These are phyloP conservation scores for Eupithecia subumbrata DNA, from an alignment of 2,888 invertebrate species.

Conservation along the genomic window DNA sequence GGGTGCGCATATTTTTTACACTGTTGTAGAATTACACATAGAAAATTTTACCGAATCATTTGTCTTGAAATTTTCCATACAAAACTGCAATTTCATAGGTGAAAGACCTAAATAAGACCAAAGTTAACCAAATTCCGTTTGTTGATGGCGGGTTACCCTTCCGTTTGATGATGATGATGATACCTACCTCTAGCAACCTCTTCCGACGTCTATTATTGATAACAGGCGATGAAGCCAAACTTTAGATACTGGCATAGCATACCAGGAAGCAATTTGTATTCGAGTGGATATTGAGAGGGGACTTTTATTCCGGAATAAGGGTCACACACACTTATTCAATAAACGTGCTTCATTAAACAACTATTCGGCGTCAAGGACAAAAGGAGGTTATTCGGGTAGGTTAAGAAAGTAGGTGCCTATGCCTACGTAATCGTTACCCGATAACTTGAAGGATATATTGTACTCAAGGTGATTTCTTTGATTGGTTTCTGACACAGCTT, in stretches of 20 bases:
- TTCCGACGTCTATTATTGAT: too few species aligned
- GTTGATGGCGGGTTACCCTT: not conserved
- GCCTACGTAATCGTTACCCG: not conserved
- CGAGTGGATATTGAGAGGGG: not conserved
- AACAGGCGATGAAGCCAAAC: not conserved
- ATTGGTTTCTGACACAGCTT: too few species aligned
- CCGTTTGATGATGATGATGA: too few species aligned
- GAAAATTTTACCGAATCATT: too few species aligned
- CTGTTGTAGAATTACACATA: too few species aligned
- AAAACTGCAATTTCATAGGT: too few species aligned
- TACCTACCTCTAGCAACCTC: not conserved
- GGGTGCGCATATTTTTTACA: too few species aligned
- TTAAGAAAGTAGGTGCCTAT: not conserved
- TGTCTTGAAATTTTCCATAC: too few species aligned
- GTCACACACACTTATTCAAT: slow-evolving; percentile 4
- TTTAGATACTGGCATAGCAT: not conserved
- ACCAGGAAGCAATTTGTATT: not conserved
- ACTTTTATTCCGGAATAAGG: not conserved
- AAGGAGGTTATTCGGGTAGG: not conserved
- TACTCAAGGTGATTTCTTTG: not conserved
- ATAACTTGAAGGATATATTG: not conserved
- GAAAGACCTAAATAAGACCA: not conserved
- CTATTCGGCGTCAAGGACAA: not conserved
- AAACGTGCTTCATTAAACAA: not conserved
- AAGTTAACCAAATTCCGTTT: not conserved